Evolutionary conservation across 2,113 vertebrate species (phyloP), one percentile per base, ranked within the genome.

Genomic region (Columba livia): DNA sequence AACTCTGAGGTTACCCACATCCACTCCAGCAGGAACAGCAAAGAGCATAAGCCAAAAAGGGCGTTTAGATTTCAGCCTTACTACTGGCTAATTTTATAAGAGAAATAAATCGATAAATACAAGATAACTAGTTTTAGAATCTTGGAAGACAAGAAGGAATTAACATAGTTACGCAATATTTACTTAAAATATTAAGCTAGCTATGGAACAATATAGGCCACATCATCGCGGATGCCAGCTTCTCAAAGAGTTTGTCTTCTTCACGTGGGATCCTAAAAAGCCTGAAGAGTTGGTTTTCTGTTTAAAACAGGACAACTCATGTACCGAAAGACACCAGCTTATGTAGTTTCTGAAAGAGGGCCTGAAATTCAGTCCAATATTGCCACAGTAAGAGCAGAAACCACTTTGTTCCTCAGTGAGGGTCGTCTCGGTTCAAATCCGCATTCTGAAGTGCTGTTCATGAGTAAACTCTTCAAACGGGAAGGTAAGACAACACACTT

Each of bases 151-250:
- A 71, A 44, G 17, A 57, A 28, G 2, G 7, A 31, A 60, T 50
- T 56, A 2, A 61, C 0, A 0, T 64, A 36, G 31, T 60, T n/a
- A 31, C 3, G 2, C 12, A 12, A 4, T 26, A 51, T 18, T 79
- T 64, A 47, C 25, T 62, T 70, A 60, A 75, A 54, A 25, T 9
- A 78, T 16, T 36, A 69, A 31, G 28, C 20, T 54, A 57, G 57
- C 36, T 23, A 77, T 16, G 19, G 32, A 81, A n/a, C 5, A 65
- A 34, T 10, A 62, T 1, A 80, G 28, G 48, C 17, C 40, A 24
- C 12, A 3, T n/a, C 21, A 61, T 42, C 61, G 12, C 18, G 3
- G 4, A 20, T 5, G 11, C 5, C 31, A 66, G 20, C 34, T 78
- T 56, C 54, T 79, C 32, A 65, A n/a, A 40, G 34, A 38, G 38